phyloP scores from a whole-genome alignment of 1,140 invertebrate genomes.

The Drosophila erecta region DNA sequence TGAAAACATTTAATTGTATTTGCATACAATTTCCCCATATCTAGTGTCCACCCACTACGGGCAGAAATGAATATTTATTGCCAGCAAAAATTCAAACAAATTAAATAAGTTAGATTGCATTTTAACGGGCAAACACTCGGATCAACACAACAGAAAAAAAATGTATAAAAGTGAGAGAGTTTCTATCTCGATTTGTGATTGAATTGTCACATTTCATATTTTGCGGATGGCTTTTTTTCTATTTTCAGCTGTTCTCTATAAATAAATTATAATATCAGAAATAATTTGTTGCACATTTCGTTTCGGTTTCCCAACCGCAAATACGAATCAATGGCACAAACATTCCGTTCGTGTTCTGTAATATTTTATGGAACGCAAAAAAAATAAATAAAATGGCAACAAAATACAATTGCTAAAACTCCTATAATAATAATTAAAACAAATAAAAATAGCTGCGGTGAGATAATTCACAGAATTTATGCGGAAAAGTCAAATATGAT shows the following conservation, averaged over 20 bases:
- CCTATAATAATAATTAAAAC: slow-evolving; percentile 44
- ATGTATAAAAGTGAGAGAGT: background rate
- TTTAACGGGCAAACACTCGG: slow-evolving; percentile 36
- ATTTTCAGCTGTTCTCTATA: slow-evolving; percentile 9
- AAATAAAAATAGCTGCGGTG: slow-evolving; percentile 41
- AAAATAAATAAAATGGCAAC: slow-evolving; percentile 7
- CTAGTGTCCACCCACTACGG: background rate
- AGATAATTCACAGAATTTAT: slow-evolving; percentile 46
- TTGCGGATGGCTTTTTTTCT: slow-evolving; percentile 22
- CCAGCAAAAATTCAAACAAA: slow-evolving; percentile 55
- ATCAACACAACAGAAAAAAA: background rate
- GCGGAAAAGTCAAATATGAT: slow-evolving; percentile 53
- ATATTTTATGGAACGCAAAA: slow-evolving; percentile 16
- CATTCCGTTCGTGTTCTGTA: slow-evolving; percentile 32
- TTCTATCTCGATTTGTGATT: slow-evolving; percentile 55
- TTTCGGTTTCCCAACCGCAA: slow-evolving; percentile 32
- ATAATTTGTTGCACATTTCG: slow-evolving; percentile 58
- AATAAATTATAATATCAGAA: slow-evolving; percentile 36
- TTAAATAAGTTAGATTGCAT: slow-evolving; percentile 73
- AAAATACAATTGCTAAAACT: slow-evolving; percentile 25
- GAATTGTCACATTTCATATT: slow-evolving; percentile 71
- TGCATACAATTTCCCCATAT: slow-evolving; percentile 55
- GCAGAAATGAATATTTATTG: slow-evolving; percentile 41
- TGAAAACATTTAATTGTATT: slow-evolving; percentile 74
- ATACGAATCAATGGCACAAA: slow-evolving; percentile 42